Percentiles rank a stretch among this genome's conserved stretches.
Conservation (phyloP, 1,140 invertebrate species). For the Centruroides vittatus region DNA sequence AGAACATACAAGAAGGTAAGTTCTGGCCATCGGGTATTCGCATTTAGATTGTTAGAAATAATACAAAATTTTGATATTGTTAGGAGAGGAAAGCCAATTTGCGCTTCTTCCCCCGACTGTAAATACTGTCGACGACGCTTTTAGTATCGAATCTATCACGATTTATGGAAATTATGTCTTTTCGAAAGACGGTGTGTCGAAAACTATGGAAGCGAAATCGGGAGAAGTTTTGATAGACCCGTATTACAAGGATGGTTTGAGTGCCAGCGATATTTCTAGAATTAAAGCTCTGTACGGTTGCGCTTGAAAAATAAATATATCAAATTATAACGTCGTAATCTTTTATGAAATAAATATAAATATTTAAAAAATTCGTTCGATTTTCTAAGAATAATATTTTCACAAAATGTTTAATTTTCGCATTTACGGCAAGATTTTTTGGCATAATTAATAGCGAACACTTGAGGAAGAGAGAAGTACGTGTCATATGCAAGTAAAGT, state of each 20-base stretch:
- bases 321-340: too few species aligned
- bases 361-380: too few species aligned
- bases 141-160: not conserved
- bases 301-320: too few species aligned
- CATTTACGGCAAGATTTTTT: too few species aligned
- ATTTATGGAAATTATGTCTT: constrained; percentile 3
- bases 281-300: not conserved
- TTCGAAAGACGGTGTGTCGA: not conserved
- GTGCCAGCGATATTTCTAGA: not conserved
- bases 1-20: constrained; percentile 50
- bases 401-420: too few species aligned
- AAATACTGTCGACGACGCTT: not conserved
- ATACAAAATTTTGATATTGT: not conserved
- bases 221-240: not conserved
- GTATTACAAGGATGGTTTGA: not conserved
- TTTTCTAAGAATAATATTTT: too few species aligned
- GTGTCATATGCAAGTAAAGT: too few species aligned
- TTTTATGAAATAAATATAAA: too few species aligned
- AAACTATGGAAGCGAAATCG: not conserved
- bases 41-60: not conserved
- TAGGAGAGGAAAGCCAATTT: not conserved
- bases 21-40: not conserved
- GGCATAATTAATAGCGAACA: too few species aligned
- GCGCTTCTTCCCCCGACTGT: not conserved
- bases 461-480: too few species aligned